Base-by-base conservation (phyloP, 2,888 invertebrate genomes). In the Drosophila sordidula region DNA sequence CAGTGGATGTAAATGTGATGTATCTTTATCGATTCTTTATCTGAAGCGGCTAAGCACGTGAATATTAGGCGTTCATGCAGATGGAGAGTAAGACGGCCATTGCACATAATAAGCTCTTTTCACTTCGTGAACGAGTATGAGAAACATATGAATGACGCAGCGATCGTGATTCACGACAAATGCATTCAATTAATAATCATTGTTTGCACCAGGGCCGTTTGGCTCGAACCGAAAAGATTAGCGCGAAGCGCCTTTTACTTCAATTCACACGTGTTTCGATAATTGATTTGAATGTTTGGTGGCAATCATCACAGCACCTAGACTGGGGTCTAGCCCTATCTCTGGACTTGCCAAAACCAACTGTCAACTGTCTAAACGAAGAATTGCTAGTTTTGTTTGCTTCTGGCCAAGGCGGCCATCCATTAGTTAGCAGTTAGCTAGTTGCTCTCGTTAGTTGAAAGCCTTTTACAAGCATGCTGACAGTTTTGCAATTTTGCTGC, bases 401-500 rank as follows among this genome's bases (percentile, higher is more conserved):
- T 26, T 14, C 11, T 38, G 38, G 49, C 38, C 1, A 9, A 6
- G 12, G 58, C 38, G 8, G 6, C 38, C 49, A 57, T 62, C 44
- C 51, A 49, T 57, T 18, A 67, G 62, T 29, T 29, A 9, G 29
- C 29, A 29, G 29, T 67, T 50, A 29, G 51, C 57, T 52, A 3
- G 12, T 26, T 26, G 54, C 12, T 12, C 38, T 46, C 49, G 49
- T 38, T 12, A 6, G 38, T 4, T 49, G 22, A 64, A 47, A 45
- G 32, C 34, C 36, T 5, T 32, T 22, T 26, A 32, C 11, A 32
- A 45, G 32, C 32, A 74, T 74, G 74, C n/a, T 61, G 38, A 12
- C 39, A 41, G 32, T 51, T 14, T 44, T 74, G 51, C 59, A 64
- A 34, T 44, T 57, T 9, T 64, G 59, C 29, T 74, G 74, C 54